A percentile compares a stretch with the other conserved stretches of the same genome.
phyloP scores from a whole-genome alignment of 2,797 vertebrate species.

The Odontamblyopus rebecca region DNA sequence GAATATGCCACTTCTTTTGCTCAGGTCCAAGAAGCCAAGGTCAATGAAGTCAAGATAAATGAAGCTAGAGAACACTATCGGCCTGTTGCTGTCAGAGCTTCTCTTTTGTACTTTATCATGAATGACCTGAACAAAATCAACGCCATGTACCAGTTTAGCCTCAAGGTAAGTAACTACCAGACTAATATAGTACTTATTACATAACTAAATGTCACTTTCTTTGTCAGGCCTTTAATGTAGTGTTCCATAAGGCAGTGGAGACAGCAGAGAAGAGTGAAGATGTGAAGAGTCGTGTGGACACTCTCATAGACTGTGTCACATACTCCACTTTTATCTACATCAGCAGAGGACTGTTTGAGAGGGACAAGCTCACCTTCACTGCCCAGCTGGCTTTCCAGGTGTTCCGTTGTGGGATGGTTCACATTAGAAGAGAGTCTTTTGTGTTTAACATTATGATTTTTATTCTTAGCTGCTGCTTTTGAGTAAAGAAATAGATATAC shows the following conservation, averaged over 20 bases:
- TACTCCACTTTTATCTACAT: slow-evolving; percentile 81
- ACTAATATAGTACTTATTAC: not conserved
- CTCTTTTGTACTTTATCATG: slow-evolving; percentile 84
- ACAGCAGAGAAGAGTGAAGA: slow-evolving; percentile 73
- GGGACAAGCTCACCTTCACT: slow-evolving; percentile 81
- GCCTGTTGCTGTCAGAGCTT: slow-evolving; percentile 80
- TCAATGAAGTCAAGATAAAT: slow-evolving; percentile 84
- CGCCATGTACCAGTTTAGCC: slow-evolving; percentile 84
- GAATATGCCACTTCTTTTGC: not conserved
- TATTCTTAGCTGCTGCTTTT: slow-evolving; percentile 74
- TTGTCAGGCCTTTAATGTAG: slow-evolving; percentile 79
- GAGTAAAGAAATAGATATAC: slow-evolving; percentile 76
- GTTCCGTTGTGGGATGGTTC: slow-evolving; percentile 26
- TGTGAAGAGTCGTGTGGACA: slow-evolving; percentile 73
- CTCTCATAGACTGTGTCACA: slow-evolving; percentile 73
- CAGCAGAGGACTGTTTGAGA: slow-evolving; percentile 80
- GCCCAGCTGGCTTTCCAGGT: slow-evolving; percentile 80
- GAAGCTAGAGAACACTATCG: slow-evolving; percentile 82
- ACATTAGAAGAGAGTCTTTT: slow-evolving; percentile 3
- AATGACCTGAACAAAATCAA: slow-evolving; percentile 88
- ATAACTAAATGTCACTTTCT: not conserved
- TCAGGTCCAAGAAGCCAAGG: slow-evolving; percentile 84
- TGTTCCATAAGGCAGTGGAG: slow-evolving; percentile 82
- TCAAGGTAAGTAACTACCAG: slow-evolving; percentile 67
- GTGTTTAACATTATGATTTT: slow-evolving; percentile 21